phyloP scores from a whole-genome alignment of 2,888 invertebrate genomes.

The Stomorhina lunata region DNA sequence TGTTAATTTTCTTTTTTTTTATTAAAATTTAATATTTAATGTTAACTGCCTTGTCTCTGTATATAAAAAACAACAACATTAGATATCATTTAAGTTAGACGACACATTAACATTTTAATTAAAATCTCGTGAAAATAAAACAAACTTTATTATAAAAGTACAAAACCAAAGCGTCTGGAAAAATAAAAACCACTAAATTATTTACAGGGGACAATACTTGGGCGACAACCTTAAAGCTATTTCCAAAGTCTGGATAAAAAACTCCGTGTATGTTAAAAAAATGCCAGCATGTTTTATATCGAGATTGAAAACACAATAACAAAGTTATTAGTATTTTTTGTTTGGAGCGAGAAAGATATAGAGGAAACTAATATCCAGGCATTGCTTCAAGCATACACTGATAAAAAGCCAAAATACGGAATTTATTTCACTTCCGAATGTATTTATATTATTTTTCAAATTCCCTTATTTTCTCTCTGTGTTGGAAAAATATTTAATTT shows the following conservation, averaged over 20 bases:
- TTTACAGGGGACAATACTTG: background rate
- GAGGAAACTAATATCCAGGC: background rate
- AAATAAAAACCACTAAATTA: background rate
- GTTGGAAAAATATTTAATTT: background rate
- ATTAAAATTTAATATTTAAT: conserved; percentile 29
- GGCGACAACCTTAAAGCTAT: conserved; percentile 23
- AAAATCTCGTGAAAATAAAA: background rate
- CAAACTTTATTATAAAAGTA: background rate
- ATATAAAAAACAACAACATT: background rate
- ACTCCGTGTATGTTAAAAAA: background rate
- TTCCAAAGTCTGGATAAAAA: background rate
- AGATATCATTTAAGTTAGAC: background rate
- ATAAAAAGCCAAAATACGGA: background rate
- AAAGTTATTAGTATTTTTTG: conserved; percentile 10
- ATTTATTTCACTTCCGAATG: background rate
- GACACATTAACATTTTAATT: conserved; percentile 20
- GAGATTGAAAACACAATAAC: conserved; percentile 8
- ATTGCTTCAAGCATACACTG: background rate
- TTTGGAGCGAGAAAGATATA: background rate
- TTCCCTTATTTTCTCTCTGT: background rate
- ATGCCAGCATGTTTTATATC: background rate
- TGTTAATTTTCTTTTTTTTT: background rate
- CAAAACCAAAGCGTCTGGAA: background rate
- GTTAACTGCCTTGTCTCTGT: background rate
- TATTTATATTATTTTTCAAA: background rate